A percentile compares a stretch with the other conserved stretches of the same genome.
These are phyloP conservation scores for Bergia sp. DNA, from an alignment of 92 coral and sea anemone species.

Conservation along the genomic window DNA sequence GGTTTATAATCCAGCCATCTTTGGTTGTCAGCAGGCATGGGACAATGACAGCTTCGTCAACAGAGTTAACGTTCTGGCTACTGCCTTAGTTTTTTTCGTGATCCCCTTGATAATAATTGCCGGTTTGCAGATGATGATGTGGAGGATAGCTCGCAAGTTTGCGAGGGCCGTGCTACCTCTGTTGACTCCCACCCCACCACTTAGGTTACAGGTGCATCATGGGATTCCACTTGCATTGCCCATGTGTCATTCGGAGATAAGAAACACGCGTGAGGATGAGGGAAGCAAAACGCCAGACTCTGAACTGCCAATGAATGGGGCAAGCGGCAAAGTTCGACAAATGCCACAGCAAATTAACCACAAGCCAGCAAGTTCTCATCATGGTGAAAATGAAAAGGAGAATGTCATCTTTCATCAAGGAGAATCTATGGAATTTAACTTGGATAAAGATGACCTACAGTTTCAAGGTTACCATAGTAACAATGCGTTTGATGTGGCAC, in stretches of 20 bases:
- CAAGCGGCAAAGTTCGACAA: not conserved
- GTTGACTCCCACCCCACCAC: not conserved
- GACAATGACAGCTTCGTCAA: constrained; percentile 1
- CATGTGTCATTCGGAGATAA: not conserved
- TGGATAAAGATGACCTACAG: not conserved
- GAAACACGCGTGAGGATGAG: not conserved
- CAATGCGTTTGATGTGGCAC: not conserved
- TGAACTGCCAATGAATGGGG: not conserved
- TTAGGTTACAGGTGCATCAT: not conserved
- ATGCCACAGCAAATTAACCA: not conserved
- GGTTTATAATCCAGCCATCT: constrained; percentile 6
- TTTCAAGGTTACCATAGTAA: not conserved
- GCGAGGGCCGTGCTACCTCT: not conserved
- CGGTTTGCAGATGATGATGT: constrained; percentile 1
- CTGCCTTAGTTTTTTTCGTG: not conserved
- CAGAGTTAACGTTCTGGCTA: not conserved
- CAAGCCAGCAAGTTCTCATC: not conserved
- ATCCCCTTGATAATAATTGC: constrained; percentile 20
- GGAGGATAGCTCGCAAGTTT: constrained; percentile 19
- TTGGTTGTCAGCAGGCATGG: constrained; percentile 16
- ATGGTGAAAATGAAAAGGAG: not conserved
- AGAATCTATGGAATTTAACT: not conserved
- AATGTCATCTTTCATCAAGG: not conserved
- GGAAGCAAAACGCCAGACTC: not conserved
- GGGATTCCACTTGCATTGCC: not conserved